Percentiles rank a stretch among this genome's conserved stretches.
Evolutionary conservation across 2,797 vertebrate genomes (phyloP).

Genomic region (Acanthiza pusilla): DNA sequence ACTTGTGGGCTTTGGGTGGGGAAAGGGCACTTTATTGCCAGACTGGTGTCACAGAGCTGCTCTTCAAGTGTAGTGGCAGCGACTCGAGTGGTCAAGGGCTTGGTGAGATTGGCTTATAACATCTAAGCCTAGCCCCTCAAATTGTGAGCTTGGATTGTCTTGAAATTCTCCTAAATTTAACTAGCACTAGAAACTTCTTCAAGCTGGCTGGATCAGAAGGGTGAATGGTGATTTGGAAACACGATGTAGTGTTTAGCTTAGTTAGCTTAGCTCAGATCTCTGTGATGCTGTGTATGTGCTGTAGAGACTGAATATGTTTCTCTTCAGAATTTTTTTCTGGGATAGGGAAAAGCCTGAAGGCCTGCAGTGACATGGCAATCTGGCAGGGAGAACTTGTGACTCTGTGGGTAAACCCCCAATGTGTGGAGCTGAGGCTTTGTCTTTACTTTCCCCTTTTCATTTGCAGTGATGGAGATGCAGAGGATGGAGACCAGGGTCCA

Average conservation of each 20-base stretch:
- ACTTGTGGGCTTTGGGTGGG: not conserved
- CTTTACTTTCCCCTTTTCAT: not conserved
- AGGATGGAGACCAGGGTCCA: conserved; percentile 86
- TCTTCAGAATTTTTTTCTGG: not conserved
- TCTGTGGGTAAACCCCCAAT: accelerated
- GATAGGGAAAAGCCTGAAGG: not conserved
- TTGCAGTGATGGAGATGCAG: conserved; percentile 85
- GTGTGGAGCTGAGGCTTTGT: not conserved
- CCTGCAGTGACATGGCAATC: not conserved
- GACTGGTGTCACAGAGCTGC: not conserved
- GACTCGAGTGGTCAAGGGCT: not conserved
- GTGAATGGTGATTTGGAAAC: not conserved
- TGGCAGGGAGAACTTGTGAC: not conserved
- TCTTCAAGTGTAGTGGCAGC: not conserved
- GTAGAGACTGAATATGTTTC: not conserved
- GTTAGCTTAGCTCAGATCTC: not conserved
- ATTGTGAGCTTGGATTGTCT: not conserved
- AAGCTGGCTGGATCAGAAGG: not conserved
- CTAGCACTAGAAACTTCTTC: not conserved
- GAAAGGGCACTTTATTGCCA: not conserved
- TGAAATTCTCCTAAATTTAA: not conserved
- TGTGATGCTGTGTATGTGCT: not conserved
- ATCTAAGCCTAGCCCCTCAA: not conserved
- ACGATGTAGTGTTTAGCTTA: not conserved
- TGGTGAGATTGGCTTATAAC: not conserved